Conservation (phyloP, 2,113 vertebrate genomes). For the Cavia aperea region DNA sequence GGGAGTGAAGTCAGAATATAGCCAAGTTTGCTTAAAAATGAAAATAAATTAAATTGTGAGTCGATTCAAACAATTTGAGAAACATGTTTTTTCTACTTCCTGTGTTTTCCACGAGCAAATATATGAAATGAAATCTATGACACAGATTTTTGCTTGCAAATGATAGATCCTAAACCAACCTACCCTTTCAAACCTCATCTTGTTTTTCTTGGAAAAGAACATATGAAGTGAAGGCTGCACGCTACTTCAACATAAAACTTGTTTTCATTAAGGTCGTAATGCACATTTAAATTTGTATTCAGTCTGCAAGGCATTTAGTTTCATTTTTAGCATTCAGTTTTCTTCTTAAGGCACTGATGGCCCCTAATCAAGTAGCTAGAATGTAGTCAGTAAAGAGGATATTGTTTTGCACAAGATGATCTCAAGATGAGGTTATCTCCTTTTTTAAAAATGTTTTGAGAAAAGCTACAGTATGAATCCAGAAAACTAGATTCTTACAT, state of each 20-base stretch:
- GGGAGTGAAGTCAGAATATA: neutral
- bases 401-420: constrained; percentile 81
- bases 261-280: neutral
- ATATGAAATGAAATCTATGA: neutral
- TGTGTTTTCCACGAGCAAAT: neutral
- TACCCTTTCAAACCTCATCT: neutral
- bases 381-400: constrained; percentile 62
- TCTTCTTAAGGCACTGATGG: constrained; percentile 29
- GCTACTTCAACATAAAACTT: neutral
- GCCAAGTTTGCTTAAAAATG: neutral
- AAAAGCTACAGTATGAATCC: constrained; percentile 72
- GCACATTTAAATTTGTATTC: neutral
- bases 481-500: constrained; percentile 77
- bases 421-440: constrained; percentile 41
- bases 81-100: neutral
- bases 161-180: neutral
- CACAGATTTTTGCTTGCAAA: constrained; percentile 45
- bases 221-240: neutral
- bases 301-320: constrained; percentile 15
- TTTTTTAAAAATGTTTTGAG: constrained; percentile 44
- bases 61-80: neutral
- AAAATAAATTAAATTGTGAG: neutral
- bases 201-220: neutral
- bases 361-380: constrained; percentile 64
- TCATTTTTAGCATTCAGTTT: constrained; percentile 65